Percentiles rank a stretch among this genome's conserved stretches.
Conservation (phyloP, 2,113 vertebrate genomes). For the Nothoprocta perdicaria region DNA sequence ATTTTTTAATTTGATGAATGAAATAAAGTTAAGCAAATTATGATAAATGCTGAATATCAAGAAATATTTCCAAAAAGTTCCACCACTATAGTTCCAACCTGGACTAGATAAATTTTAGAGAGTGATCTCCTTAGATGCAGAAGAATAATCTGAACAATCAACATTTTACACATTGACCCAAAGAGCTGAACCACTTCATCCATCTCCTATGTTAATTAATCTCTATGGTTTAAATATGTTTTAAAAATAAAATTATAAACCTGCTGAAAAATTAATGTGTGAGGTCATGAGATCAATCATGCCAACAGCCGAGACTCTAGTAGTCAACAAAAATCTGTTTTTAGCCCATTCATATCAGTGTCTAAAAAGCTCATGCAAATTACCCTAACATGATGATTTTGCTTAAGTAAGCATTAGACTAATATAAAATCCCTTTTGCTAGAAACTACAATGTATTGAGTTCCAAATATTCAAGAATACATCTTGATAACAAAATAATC, state of each 20-base stretch:
- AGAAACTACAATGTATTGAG: neutral
- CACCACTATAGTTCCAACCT: conserved; percentile 20
- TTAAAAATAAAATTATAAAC: neutral
- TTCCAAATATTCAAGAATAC: neutral
- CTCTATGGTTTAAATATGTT: neutral
- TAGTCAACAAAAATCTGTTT: neutral
- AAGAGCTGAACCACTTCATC: neutral
- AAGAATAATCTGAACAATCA: neutral
- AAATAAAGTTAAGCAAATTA: conserved; percentile 17
- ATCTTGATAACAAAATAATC: neutral
- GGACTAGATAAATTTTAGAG: neutral
- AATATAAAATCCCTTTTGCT: neutral
- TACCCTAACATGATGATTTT: neutral
- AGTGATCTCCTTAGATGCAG: neutral
- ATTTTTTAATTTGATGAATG: conserved; percentile 18
- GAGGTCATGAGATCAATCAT: neutral
- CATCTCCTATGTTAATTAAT: neutral
- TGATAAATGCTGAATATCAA: neutral
- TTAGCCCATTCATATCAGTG: neutral
- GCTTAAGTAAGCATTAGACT: neutral
- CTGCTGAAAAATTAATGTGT: neutral
- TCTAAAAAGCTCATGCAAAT: neutral
- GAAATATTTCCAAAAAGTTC: conserved; percentile 1
- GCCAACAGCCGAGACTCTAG: neutral
- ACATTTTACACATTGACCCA: neutral